Percentiles rank a stretch among this genome's conserved stretches.
Conservation (phyloP, 2,888 invertebrate genomes). For the Clitarchus hookeri region DNA sequence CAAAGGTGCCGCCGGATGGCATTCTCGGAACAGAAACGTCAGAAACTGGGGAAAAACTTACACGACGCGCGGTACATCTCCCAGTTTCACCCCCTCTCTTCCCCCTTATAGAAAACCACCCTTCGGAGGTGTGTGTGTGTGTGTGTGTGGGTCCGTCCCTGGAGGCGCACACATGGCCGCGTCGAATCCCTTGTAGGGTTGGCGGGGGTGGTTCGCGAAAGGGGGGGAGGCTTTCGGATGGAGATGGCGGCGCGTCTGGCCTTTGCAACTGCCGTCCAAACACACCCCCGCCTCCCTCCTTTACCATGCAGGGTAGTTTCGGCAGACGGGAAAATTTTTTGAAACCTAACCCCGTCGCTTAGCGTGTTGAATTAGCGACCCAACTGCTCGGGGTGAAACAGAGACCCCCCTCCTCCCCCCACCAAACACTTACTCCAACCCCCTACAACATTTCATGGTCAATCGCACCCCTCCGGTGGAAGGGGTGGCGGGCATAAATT, state of each 20-base stretch:
- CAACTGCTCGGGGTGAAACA: too few species aligned
- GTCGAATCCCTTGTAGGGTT: not conserved
- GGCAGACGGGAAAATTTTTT: not conserved
- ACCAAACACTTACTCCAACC: not conserved
- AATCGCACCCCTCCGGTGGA: not conserved
- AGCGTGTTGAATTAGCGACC: not conserved
- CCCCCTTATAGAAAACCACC: not conserved
- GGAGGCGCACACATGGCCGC: slow-evolving; percentile 7
- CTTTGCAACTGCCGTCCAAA: not conserved
- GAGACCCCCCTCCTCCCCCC: not conserved
- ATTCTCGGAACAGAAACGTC: slow-evolving; percentile 18
- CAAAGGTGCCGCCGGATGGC: not conserved
- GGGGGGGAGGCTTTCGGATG: not conserved
- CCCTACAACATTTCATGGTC: not conserved
- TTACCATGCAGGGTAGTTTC: not conserved
- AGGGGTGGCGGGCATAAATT: not conserved
- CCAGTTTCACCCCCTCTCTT: not conserved
- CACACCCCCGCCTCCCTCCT: not conserved
- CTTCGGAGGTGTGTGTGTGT: not conserved
- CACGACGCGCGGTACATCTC: not conserved
- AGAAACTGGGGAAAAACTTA: not conserved
- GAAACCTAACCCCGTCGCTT: slow-evolving; percentile 14
- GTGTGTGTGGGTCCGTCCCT: not conserved
- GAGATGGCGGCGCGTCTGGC: not conserved
- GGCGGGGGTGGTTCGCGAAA: not conserved